Conservation (phyloP, 1,140 invertebrate species). For the Lanistes nyassanus region DNA sequence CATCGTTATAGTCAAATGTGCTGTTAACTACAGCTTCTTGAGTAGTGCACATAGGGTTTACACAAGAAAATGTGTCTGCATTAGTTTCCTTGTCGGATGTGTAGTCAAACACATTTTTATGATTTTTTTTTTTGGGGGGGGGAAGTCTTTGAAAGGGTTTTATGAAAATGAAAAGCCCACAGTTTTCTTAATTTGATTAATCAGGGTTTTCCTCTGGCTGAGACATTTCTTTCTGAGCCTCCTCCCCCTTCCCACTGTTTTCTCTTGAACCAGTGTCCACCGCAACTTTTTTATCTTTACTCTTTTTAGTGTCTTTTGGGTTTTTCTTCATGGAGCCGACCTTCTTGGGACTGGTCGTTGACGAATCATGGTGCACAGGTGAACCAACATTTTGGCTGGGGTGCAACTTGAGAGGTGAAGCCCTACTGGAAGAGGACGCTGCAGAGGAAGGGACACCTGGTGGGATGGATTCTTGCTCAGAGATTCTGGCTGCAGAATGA, state of each 20-base stretch:
- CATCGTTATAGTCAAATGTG: too few relatives aligned
- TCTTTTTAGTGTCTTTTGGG: not conserved
- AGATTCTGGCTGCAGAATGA: not conserved
- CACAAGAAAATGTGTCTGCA: not conserved
- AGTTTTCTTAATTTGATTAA: not conserved
- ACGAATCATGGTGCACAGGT: slow-evolving; percentile 3
- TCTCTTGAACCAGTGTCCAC: not conserved
- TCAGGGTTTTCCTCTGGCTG: not conserved
- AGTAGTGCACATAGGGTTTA: too few relatives aligned
- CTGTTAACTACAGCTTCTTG: too few relatives aligned
- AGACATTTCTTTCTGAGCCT: not conserved
- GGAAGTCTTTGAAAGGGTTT: not conserved
- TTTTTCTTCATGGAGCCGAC: not conserved
- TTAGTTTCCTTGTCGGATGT: not conserved
- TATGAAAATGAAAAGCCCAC: not conserved
- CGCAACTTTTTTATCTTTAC: not conserved
- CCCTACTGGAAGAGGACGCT: not conserved
- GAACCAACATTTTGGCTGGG: not conserved
- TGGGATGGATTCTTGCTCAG: not conserved
- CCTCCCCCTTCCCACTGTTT: not conserved
- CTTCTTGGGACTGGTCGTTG: not conserved
- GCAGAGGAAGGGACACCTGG: not conserved
- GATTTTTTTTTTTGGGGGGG: not conserved
- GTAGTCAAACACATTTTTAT: not conserved
- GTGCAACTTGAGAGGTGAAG: slow-evolving; percentile 4